phyloP scores from a whole-genome alignment of 2,113 vertebrate genomes.

The Corapipo altera region DNA sequence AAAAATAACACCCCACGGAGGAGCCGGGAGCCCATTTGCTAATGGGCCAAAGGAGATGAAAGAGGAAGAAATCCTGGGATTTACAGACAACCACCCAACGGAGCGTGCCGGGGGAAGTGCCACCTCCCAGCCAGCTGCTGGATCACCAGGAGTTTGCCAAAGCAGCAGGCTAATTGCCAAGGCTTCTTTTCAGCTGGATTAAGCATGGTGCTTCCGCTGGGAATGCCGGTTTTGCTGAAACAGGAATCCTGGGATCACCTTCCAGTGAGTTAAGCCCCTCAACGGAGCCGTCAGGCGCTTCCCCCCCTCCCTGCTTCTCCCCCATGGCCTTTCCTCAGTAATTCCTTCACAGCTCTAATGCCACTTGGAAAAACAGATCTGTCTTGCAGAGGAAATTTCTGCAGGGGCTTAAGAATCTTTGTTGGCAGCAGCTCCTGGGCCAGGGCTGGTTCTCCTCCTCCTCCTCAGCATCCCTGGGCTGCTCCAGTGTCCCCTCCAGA shows the following conservation, averaged over 20 bases:
- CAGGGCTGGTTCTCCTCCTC: not conserved
- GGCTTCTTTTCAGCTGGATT: not conserved
- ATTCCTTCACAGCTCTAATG: not conserved
- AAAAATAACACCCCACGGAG: rapidly evolving
- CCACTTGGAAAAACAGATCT: not conserved
- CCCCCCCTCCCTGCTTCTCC: not conserved
- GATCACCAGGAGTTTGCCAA: not conserved
- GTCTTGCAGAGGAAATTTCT: not conserved
- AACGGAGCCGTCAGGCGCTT: not conserved
- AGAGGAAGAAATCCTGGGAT: not conserved
- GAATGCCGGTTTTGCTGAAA: not conserved
- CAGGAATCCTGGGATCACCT: not conserved
- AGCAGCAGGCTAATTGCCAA: not conserved
- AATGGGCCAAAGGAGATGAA: not conserved
- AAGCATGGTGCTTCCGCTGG: not conserved
- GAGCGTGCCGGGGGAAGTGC: not conserved
- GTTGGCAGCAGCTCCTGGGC: not conserved
- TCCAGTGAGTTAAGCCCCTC: not conserved
- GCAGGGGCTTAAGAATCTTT: not conserved
- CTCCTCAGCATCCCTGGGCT: not conserved
- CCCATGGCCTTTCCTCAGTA: not conserved
- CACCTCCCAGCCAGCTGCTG: not conserved
- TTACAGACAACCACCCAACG: not conserved
- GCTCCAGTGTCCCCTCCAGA: not conserved
- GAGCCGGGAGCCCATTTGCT: rapidly evolving